Evolutionary conservation across 1,140 invertebrate species (phyloP).

Genomic region (Oryzaephilus surinamensis): DNA sequence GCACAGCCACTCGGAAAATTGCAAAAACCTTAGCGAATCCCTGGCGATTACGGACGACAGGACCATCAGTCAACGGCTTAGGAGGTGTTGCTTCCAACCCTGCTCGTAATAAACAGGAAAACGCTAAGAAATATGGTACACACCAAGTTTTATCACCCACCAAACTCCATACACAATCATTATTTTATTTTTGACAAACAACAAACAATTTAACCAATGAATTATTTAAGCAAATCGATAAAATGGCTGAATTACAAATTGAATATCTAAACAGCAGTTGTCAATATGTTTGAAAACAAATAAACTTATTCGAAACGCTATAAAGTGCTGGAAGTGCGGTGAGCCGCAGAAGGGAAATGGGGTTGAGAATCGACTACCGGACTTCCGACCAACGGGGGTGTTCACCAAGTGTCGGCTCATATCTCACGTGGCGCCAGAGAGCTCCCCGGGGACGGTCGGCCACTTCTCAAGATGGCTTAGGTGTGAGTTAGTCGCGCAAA

Average conservation of each 20-base stretch:
- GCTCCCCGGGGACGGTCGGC: slow-evolving; percentile 11
- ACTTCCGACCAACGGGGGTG: slow-evolving; percentile 15
- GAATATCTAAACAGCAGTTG: too few species aligned
- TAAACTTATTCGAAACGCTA: too few species aligned
- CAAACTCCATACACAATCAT: too few species aligned
- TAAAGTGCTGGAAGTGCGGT: slow-evolving; percentile 12
- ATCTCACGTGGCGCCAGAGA: slow-evolving; percentile 15
- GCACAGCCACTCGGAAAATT: slow-evolving; percentile 33
- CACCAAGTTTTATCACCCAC: slow-evolving; percentile 7
- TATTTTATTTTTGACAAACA: too few species aligned
- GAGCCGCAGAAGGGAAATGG: slow-evolving; percentile 15
- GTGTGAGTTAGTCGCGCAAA: slow-evolving; percentile 7
- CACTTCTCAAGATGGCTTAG: slow-evolving; percentile 9
- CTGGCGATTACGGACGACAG: slow-evolving; percentile 27
- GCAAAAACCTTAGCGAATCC: slow-evolving; percentile 29
- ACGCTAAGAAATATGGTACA: slow-evolving; percentile 17
- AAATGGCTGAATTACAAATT: too few species aligned
- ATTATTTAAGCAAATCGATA: slow-evolving; percentile 3
- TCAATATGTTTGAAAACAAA: too few species aligned
- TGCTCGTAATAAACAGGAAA: slow-evolving; percentile 16
- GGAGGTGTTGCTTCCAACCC: slow-evolving; percentile 19
- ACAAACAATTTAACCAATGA: too few species aligned
- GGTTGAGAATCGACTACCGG: slow-evolving; percentile 13
- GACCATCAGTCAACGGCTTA: slow-evolving; percentile 28
- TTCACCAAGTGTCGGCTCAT: slow-evolving; percentile 12